phyloP scores from a whole-genome alignment of 1,140 invertebrate species.

The Hypothenemus hampei region DNA sequence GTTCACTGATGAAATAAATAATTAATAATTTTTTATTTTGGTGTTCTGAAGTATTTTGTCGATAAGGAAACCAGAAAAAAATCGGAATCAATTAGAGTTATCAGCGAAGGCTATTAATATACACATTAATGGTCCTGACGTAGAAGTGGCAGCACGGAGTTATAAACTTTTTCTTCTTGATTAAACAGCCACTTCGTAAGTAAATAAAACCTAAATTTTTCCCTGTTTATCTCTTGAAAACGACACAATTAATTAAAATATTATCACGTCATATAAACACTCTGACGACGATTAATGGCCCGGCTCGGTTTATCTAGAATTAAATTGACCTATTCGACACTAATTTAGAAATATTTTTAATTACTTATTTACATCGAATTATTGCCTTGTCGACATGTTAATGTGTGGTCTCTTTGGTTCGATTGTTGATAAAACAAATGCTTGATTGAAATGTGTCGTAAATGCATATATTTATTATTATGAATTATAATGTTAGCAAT shows the following conservation, averaged over 20 bases:
- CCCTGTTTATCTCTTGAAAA: conserved; percentile 21
- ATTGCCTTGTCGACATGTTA: conserved; percentile 30
- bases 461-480: conserved; percentile 24
- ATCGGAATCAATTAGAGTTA: conserved; percentile 18
- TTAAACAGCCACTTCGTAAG: conserved; percentile 5
- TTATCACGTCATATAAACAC: conserved; percentile 27
- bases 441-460: conserved; percentile 26
- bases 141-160: conserved; percentile 8
- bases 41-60: too few species aligned
- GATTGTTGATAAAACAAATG: conserved; percentile 28
- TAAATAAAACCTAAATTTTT: conserved; percentile 19
- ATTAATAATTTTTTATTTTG: too few species aligned
- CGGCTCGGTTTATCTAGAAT: conserved; percentile 28
- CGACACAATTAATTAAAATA: conserved; percentile 24
- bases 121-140: conserved; percentile 8
- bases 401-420: conserved; percentile 25
- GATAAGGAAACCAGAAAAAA: conserved; percentile 4
- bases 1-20: too few species aligned
- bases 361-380: conserved; percentile 32
- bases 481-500: too few species aligned
- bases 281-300: conserved; percentile 22
- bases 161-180: conserved; percentile 5
- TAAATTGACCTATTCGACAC: conserved; percentile 27
- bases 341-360: conserved; percentile 32
- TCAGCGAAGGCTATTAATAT: conserved; percentile 10